Evolutionary conservation across 2,113 vertebrate genomes (phyloP).

Genomic region (Pyxicephalus adspersus): DNA sequence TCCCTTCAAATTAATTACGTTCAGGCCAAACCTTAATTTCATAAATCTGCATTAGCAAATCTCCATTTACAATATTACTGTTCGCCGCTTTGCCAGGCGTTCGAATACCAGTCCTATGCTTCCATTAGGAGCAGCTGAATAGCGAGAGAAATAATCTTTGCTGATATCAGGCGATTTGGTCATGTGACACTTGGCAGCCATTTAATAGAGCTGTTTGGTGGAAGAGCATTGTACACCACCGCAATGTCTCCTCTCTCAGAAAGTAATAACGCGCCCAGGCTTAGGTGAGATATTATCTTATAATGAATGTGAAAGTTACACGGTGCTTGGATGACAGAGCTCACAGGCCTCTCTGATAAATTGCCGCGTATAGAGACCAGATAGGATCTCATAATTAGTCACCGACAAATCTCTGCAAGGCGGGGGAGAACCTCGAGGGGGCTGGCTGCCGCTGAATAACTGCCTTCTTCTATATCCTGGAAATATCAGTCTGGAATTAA

Average conservation of each 20-base stretch:
- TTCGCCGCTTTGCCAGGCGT: neutral
- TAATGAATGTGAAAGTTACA: conserved; percentile 15
- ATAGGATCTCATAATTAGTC: conserved; percentile 30
- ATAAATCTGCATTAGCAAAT: conserved; percentile 13
- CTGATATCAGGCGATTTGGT: conserved; percentile 22
- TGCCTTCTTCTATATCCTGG: too few relatives aligned
- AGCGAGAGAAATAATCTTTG: conserved; percentile 16
- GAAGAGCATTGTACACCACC: neutral
- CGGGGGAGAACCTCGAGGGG: neutral
- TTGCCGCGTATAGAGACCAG: neutral
- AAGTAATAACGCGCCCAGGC: conserved; percentile 5
- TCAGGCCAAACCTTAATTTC: conserved; percentile 7
- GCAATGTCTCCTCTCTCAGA: neutral
- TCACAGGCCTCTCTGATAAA: neutral
- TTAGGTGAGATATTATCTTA: conserved; percentile 39
- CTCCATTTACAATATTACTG: conserved; percentile 2
- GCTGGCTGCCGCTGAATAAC: neutral
- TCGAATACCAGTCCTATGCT: neutral
- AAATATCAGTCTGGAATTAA: too few relatives aligned
- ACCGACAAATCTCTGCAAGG: neutral
- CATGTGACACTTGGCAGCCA: neutral
- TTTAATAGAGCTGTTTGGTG: conserved; percentile 34
- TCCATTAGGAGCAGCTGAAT: neutral
- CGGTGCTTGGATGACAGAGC: neutral
- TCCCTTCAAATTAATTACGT: conserved; percentile 34